Evolutionary conservation across 2,888 invertebrate genomes (phyloP), one percentile per base, ranked within the genome.

Genomic region (Zaprionus bogoriensis): DNA sequence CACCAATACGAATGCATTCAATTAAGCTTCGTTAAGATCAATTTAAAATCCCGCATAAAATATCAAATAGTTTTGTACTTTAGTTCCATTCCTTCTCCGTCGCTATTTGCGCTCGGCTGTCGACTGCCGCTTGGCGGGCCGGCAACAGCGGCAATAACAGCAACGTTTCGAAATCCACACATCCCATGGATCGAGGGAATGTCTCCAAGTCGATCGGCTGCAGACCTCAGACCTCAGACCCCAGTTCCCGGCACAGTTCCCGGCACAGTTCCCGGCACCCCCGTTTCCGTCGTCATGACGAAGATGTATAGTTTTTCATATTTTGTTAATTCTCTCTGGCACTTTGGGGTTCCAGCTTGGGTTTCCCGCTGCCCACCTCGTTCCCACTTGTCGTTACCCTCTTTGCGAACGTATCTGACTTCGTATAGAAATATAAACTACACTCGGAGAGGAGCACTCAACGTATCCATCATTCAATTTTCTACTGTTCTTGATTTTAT

Each of bases 1-100:
- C 75, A 89, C 90, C 74, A 84, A 89, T 77, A 91, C 91, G 81
- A 54, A 60, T 36, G 76, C 90, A 83, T 69, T 76, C 91, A 91
- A 91, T 91, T 91, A 91, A 91, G 90, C 89, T 89, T 91, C 89
- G 89, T 91, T 91, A 91, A 91, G 89, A 90, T 90, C 91, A 91
- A 91, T 91, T 91, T 91, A 91, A 88, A 90, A 86, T 90, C 91
- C 91, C 91, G 91, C 91, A 91, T 91, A 89, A 88, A 89, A 89
- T 89, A 85, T 80, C 87, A 88, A 87, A 88, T 85, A 79, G 81
- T 83, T 78, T 82, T 83, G 79, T 83, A 75, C 78, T 85, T 86
- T 84, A 87, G 88, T 87, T 84, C 70, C 82, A 85, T 79, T 81
- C 84, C 74, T 72, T 75, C 68, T 76, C 60, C 59, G 67, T 80